Conservation (phyloP, 2,888 invertebrate species). For the Andrena hattorfiana region DNA sequence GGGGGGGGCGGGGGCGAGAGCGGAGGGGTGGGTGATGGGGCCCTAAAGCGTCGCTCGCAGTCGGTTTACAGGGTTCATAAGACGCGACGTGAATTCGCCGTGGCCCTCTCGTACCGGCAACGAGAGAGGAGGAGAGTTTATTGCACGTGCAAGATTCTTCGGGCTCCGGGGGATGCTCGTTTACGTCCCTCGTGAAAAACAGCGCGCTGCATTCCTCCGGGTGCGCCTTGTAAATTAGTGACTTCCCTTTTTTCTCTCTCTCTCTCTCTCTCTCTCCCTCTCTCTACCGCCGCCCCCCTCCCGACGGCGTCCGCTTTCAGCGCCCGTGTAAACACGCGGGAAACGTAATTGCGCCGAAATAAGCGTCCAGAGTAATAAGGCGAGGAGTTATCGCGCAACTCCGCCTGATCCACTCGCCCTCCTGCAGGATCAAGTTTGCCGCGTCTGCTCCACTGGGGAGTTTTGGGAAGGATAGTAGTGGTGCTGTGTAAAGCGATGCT, state of each 20-base stretch:
- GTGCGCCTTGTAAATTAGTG: constrained; percentile 56
- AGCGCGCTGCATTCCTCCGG: constrained; percentile 59
- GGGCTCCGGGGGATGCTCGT: constrained; percentile 60
- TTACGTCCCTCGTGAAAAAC: constrained; percentile 69
- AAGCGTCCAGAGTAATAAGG: constrained; percentile 50
- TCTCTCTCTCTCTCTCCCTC: background rate
- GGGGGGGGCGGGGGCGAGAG: constrained; percentile 48
- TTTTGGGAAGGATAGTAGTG: background rate
- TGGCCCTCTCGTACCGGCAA: constrained; percentile 24
- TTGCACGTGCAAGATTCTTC: constrained; percentile 70
- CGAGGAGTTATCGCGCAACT: constrained; percentile 31
- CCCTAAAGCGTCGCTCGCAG: constrained; percentile 81
- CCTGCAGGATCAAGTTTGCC: constrained; percentile 21
- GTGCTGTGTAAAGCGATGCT: no score
- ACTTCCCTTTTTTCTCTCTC: constrained; percentile 42
- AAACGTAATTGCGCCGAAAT: constrained; percentile 59
- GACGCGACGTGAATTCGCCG: constrained; percentile 77
- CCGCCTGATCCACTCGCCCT: constrained; percentile 18
- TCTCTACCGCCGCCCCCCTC: background rate
- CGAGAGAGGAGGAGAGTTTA: constrained; percentile 56
- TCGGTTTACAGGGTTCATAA: constrained; percentile 80
- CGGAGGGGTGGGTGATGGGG: constrained; percentile 57
- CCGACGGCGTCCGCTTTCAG: constrained; percentile 12
- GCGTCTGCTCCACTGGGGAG: background rate
- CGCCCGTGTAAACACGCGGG: constrained; percentile 50